Conservation (phyloP, 2,113 vertebrate genomes). For the Caretta caretta region DNA sequence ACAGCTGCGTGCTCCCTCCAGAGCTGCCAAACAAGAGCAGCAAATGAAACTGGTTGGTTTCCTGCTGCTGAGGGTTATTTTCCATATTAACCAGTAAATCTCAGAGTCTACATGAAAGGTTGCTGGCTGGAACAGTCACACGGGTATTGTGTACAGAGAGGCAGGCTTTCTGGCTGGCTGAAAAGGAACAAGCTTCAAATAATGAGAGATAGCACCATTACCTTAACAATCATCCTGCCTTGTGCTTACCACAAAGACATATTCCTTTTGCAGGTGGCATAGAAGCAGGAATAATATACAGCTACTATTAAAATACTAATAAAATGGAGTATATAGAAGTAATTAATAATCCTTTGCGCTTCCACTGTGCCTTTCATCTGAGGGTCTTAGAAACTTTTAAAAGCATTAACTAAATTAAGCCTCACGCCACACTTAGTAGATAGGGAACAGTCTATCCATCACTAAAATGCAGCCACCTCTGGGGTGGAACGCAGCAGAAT, state of each 20-base stretch:
- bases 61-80: slow-evolving; percentile 39
- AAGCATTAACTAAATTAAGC: slow-evolving; percentile 61
- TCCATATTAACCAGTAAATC: slow-evolving; percentile 47
- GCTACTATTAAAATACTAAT: slow-evolving; percentile 42
- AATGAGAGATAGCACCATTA: neutral
- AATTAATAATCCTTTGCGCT: neutral
- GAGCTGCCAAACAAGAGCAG: slow-evolving; percentile 43
- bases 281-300: slow-evolving; percentile 35
- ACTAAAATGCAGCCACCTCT: neutral
- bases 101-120: neutral
- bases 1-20: slow-evolving; percentile 60
- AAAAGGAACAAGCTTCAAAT: neutral
- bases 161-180: neutral
- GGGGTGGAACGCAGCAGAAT: neutral
- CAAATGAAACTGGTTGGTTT: slow-evolving; percentile 55
- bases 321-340: slow-evolving; percentile 46
- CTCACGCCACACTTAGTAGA: slow-evolving; percentile 23
- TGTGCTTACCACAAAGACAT: neutral
- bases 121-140: slow-evolving; percentile 5
- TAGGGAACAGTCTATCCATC: neutral
- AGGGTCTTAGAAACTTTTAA: slow-evolving; percentile 44
- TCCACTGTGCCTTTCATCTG: slow-evolving; percentile 9
- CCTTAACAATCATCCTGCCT: neutral
- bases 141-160: neutral
- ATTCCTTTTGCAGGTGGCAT: neutral